These are phyloP conservation scores for Mus pahari DNA, from an alignment of 2,113 vertebrate genomes.

Conservation along the genomic window DNA sequence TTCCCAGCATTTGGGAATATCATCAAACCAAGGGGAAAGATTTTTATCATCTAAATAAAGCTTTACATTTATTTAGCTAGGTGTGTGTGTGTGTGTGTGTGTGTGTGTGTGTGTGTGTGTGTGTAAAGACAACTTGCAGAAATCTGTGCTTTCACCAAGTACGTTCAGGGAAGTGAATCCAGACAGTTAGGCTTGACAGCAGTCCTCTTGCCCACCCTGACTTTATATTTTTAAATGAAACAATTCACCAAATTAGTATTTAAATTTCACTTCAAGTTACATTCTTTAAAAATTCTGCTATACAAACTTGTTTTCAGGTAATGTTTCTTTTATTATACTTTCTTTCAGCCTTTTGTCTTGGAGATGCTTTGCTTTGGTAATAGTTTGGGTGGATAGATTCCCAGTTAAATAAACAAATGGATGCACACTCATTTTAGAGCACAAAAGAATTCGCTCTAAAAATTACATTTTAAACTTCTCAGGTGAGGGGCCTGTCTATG, in stretches of 20 bases:
- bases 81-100: background rate
- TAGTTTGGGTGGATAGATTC: background rate
- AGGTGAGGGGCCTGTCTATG: background rate
- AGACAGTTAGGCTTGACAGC: background rate
- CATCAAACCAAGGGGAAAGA: constrained; percentile 4
- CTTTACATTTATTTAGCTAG: background rate
- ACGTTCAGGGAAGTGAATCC: background rate
- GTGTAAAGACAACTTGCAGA: background rate
- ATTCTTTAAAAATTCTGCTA: background rate
- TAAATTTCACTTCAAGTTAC: background rate
- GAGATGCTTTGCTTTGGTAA: background rate
- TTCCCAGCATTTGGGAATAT: background rate
- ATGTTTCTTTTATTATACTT: background rate
- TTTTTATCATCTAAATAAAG: background rate
- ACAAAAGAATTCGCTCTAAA: background rate
- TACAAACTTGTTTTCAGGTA: background rate
- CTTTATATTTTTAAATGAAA: constrained; percentile 51
- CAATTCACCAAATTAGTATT: background rate
- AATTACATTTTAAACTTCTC: background rate
- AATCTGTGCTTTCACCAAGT: background rate
- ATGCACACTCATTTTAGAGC: constrained; percentile 6
- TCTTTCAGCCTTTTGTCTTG: constrained; percentile 13
- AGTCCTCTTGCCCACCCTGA: background rate
- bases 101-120: background rate
- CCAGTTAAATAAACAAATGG: background rate